These are phyloP conservation scores for Helicolenus hilgendorfi DNA, from an alignment of 2,797 vertebrate species.

Conservation along the genomic window DNA sequence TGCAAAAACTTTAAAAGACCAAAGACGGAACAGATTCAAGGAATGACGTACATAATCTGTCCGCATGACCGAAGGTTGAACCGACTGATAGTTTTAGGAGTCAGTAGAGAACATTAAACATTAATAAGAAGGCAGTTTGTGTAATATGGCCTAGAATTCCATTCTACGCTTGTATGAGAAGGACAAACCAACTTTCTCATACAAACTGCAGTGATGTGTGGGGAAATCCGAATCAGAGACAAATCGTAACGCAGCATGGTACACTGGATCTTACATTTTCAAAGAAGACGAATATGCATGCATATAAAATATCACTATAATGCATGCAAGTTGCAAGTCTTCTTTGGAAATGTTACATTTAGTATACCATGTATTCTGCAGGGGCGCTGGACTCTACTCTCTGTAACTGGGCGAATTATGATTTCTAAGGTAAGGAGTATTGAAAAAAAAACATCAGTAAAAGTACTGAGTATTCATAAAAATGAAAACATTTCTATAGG, in stretches of 20 bases:
- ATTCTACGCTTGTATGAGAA: neutral
- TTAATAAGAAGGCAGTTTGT: neutral
- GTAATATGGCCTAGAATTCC: neutral
- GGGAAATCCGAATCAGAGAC: neutral
- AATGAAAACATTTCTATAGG: neutral
- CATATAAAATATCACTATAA: neutral
- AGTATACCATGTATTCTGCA: neutral
- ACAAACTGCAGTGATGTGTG: neutral
- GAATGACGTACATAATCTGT: neutral
- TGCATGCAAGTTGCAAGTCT: neutral
- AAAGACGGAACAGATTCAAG: neutral
- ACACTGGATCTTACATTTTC: neutral
- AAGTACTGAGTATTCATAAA: neutral
- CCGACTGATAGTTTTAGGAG: neutral
- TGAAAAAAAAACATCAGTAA: neutral
- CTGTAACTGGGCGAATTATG: no score
- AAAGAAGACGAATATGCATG: neutral
- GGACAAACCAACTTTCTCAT: neutral
- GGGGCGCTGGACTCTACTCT: neutral
- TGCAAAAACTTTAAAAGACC: neutral
- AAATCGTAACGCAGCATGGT: neutral
- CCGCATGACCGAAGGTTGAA: neutral
- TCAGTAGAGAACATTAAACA: neutral
- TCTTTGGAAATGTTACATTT: neutral
- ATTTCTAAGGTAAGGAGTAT: no score